Evolutionary conservation across 2,113 vertebrate species (phyloP).

Genomic region (Petroica traversi): DNA sequence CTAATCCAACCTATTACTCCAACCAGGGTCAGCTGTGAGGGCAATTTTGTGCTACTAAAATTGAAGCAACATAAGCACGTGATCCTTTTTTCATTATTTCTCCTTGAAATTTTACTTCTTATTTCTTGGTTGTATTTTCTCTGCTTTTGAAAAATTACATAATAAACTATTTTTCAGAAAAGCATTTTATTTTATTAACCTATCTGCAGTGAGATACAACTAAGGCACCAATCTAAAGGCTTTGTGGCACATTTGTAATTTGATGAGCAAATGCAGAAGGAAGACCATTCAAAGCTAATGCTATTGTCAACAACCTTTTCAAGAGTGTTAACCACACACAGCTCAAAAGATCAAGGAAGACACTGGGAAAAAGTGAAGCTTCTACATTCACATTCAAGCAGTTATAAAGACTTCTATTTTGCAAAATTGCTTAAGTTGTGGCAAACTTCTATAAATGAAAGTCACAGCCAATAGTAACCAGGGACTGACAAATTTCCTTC

Average conservation of each 20-base stretch:
- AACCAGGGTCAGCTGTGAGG: neutral
- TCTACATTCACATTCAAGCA: neutral
- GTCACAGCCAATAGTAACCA: neutral
- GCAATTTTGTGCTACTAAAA: neutral
- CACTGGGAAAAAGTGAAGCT: neutral
- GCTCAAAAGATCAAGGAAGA: neutral
- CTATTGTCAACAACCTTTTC: neutral
- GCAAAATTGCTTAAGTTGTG: neutral
- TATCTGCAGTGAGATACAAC: neutral
- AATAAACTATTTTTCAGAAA: neutral
- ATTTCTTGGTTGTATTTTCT: neutral
- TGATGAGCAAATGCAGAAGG: neutral
- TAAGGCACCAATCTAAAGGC: neutral
- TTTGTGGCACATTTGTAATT: neutral
- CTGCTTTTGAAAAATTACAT: neutral
- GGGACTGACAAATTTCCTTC: neutral
- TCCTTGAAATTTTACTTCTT: neutral
- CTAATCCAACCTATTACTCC: neutral
- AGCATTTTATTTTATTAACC: neutral
- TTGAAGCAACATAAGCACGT: neutral
- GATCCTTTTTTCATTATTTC: neutral
- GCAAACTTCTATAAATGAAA: neutral
- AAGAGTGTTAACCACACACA: neutral
- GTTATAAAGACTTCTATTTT: neutral
- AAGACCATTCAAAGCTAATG: neutral